Conservation (phyloP, 2,113 vertebrate species). For the Rhodinocichla rosea region DNA sequence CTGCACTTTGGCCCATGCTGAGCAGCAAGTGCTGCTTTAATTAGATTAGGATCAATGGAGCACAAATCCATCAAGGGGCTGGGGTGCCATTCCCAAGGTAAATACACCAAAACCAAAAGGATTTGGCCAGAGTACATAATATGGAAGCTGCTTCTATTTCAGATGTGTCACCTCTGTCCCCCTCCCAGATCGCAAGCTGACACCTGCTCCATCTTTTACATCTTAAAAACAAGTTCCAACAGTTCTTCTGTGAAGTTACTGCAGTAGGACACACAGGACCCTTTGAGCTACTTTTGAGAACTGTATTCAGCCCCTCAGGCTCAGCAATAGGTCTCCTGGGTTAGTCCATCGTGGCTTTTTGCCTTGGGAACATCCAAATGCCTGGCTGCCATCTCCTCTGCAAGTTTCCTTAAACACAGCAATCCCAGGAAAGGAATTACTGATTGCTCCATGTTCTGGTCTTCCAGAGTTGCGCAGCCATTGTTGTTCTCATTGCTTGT, state of each 20-base stretch:
- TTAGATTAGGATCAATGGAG: neutral
- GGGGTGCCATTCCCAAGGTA: neutral
- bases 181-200: fast-evolving
- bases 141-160: neutral
- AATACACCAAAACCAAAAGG: neutral
- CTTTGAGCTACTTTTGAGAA: neutral
- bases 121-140: neutral
- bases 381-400: neutral
- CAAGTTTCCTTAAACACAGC: neutral
- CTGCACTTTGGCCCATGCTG: neutral
- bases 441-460: neutral
- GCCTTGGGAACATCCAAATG: neutral
- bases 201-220: neutral
- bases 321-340: fast-evolving
- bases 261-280: neutral
- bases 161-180: neutral
- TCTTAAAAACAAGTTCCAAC: neutral
- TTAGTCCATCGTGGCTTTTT: neutral
- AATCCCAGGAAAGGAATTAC: neutral
- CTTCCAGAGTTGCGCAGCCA: neutral
- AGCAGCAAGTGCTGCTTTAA: neutral
- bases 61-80: neutral
- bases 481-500: slow-evolving; percentile 1
- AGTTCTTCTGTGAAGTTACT: neutral
- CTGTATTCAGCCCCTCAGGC: neutral